A percentile compares a stretch with the other conserved stretches of the same genome.
phyloP scores from a whole-genome alignment of 2,888 invertebrate genomes.

The Apocheima hispidaria region DNA sequence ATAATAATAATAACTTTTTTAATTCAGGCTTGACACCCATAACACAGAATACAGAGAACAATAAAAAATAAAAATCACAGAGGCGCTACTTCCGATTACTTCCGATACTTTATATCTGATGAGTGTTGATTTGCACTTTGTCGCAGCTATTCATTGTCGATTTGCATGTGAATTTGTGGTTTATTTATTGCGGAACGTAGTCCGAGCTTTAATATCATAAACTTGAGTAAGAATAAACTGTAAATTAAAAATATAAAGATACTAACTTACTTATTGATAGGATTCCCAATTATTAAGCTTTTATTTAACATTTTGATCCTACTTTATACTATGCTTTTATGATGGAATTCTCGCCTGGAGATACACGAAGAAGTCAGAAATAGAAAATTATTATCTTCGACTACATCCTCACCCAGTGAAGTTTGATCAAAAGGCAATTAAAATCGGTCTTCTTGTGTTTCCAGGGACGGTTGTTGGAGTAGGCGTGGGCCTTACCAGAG shows the following conservation, averaged over 20 bases:
- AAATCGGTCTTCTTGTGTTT: slow-evolving; percentile 27
- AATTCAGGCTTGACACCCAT: too few species aligned
- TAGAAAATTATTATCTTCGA: too few species aligned
- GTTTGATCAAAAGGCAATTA: neutral
- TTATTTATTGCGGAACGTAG: slow-evolving; percentile 1
- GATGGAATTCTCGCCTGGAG: too few species aligned
- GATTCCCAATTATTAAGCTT: neutral
- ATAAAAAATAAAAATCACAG: too few species aligned
- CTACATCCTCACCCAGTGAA: too few species aligned
- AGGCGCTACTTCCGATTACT: too few species aligned
- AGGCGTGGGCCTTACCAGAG: slow-evolving; percentile 94
- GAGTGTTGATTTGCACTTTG: slow-evolving; percentile 31
- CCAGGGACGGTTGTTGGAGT: slow-evolving; percentile 90
- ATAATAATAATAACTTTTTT: too few species aligned
- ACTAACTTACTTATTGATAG: neutral
- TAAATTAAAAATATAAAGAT: neutral
- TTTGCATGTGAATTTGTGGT: slow-evolving; percentile 19
- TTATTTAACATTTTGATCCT: neutral
- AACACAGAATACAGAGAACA: too few species aligned
- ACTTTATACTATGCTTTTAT: too few species aligned
- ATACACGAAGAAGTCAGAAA: too few species aligned
- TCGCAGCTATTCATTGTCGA: slow-evolving; percentile 11
- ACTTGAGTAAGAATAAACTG: neutral
- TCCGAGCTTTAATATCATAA: neutral
- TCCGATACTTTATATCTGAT: too few species aligned